A percentile compares a stretch with the other conserved stretches of the same genome.
phyloP scores from a whole-genome alignment of 2,113 vertebrate genomes.

The Antechinus stuartii region DNA sequence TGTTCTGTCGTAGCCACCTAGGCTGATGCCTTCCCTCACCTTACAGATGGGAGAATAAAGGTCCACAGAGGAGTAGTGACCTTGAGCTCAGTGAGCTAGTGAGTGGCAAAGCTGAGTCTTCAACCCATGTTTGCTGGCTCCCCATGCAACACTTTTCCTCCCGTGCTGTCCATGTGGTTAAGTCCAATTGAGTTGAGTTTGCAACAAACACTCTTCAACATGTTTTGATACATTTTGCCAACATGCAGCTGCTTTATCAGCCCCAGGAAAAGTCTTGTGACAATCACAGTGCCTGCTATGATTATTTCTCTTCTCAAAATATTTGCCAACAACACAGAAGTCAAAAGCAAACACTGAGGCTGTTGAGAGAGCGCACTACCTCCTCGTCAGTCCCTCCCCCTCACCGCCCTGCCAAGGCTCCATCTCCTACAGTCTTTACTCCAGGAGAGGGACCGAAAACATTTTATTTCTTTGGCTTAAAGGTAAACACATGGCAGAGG shows the following conservation, averaged over 20 bases:
- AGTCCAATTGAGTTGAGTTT: slow-evolving; percentile 80
- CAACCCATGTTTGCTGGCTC: background rate
- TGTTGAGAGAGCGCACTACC: slow-evolving; percentile 56
- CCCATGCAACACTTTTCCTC: background rate
- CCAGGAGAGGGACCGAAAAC: slow-evolving; percentile 11
- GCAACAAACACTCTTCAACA: slow-evolving; percentile 80
- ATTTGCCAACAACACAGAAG: slow-evolving; percentile 83
- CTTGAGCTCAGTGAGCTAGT: background rate
- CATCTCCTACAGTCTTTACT: background rate
- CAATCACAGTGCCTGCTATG: slow-evolving; percentile 82
- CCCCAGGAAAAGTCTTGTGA: slow-evolving; percentile 82
- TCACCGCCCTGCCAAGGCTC: slow-evolving; percentile 51
- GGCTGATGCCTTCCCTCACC: background rate
- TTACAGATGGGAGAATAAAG: slow-evolving; percentile 22
- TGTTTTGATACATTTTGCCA: slow-evolving; percentile 83
- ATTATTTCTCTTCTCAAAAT: slow-evolving; percentile 82
- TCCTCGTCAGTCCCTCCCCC: slow-evolving; percentile 16
- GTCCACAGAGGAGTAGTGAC: background rate
- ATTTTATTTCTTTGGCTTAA: background rate
- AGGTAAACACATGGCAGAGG: background rate
- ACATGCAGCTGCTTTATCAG: slow-evolving; percentile 83
- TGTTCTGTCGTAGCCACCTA: background rate
- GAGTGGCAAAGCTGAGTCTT: background rate
- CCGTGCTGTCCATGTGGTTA: slow-evolving; percentile 56
- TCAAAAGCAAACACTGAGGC: slow-evolving; percentile 80